Evolutionary conservation across 1,140 invertebrate species (phyloP).

Genomic region (Condylostylus longicornis): DNA sequence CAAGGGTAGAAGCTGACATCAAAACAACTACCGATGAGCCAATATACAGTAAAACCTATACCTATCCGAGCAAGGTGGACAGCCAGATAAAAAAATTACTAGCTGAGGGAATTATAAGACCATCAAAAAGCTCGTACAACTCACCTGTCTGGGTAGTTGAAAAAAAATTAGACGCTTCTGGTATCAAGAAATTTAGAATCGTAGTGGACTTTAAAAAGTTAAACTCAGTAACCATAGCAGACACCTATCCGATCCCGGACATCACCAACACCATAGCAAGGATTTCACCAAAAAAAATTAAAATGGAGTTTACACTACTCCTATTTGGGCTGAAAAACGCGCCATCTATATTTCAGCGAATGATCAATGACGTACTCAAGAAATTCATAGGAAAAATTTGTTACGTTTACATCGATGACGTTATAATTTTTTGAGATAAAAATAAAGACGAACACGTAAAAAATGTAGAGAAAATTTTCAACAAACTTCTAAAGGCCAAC

Average conservation of each 20-base stretch:
- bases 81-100: constrained; percentile 9
- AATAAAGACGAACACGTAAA: constrained; percentile 6
- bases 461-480: constrained; percentile 12
- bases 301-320: too few species aligned
- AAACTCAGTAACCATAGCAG: constrained; percentile 20
- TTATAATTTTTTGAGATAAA: constrained; percentile 5
- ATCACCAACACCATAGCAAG: constrained; percentile 33
- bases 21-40: background rate
- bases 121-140: constrained; percentile 5
- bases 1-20: background rate
- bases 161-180: constrained; percentile 7
- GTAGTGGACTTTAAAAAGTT: constrained; percentile 22
- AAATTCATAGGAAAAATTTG: constrained; percentile 29
- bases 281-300: too few species aligned
- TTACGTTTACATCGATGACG: too few species aligned
- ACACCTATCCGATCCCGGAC: constrained; percentile 35
- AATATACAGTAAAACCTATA: constrained; percentile 9
- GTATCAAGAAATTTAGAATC: constrained; percentile 20
- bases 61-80: constrained; percentile 14
- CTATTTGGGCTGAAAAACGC: too few species aligned
- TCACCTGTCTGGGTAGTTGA: constrained; percentile 1
- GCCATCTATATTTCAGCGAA: too few species aligned
- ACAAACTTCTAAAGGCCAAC: constrained; percentile 9
- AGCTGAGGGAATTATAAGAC: constrained; percentile 17
- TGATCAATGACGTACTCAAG: constrained; percentile 31